Evolutionary conservation across 2,888 invertebrate species (phyloP), one percentile per base, ranked within the genome.

Genomic region (Drosophila villosipedis): DNA sequence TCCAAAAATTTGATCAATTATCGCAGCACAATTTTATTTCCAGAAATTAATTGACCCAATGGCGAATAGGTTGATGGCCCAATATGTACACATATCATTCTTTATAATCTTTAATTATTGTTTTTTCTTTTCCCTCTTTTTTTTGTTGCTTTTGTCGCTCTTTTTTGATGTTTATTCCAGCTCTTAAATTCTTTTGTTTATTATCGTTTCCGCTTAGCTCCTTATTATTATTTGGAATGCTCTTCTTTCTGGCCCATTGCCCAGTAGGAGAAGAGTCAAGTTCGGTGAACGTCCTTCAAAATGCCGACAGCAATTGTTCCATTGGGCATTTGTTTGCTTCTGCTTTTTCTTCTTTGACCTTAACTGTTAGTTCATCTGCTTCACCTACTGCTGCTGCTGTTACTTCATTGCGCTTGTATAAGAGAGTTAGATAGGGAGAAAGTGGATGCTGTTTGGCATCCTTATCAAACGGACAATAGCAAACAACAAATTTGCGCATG

Each of bases 201-300:
- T 19, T 39, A 30, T 53, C 19, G 16, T 5, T n/a, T 28, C 2
- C 19, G 22, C 19, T 19, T 9, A 25, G 50, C 19, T 50, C 10
- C 19, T 28, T 28, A 19, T 10, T 52, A 31, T 30, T 31, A 31
- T 10, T 14, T 30, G 3, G 19, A n/a, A 22, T 33, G 6, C 49
- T 33, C 22, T 31, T 39, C 16, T 49, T 58, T 59, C 43, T 64
- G 60, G 55, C 39, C 10, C 39, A 53, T 12, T 73, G 63, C 73
- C 63, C 22, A 62, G 39, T 43, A 30, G 30, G n/a, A 53, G 14
- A 33, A 10, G 31, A 68, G 60, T 78, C 74, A 78, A 81, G 89
- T 90, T 88, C 87, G 89, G 55, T 69, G 82, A 83, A 83, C 85
- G 91, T 76, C 91, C 91, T 91, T 89, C 81, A 80, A 68, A 72